A percentile compares a stretch with the other conserved stretches of the same genome.
These are phyloP conservation scores for Chaetodon trifascialis DNA, from an alignment of 2,113 vertebrate species.

Conservation along the genomic window DNA sequence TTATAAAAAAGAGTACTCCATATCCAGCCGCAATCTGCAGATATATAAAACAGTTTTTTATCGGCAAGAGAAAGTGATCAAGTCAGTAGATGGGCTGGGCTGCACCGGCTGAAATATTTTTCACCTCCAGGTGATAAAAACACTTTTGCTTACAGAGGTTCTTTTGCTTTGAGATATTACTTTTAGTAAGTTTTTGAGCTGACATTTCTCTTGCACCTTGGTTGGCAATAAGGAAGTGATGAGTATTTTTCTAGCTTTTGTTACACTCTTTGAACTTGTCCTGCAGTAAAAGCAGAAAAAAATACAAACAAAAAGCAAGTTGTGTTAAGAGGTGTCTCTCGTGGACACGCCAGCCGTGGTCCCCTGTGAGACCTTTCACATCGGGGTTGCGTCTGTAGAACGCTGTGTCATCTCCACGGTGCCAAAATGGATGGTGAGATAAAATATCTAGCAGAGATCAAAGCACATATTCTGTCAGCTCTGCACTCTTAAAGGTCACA, in stretches of 20 bases:
- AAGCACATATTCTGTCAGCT: conserved; percentile 53
- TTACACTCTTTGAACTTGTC: conserved; percentile 33
- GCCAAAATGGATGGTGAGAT: conserved; percentile 39
- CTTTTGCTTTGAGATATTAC: conserved; percentile 10
- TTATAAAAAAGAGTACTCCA: not conserved
- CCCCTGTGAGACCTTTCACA: conserved; percentile 47
- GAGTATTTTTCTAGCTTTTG: conserved; percentile 6
- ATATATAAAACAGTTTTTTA: not conserved
- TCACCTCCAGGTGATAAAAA: conserved; percentile 1
- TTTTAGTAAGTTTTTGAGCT: not conserved
- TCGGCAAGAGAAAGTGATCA: not conserved
- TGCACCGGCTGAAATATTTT: not conserved
- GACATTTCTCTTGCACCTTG: conserved; percentile 18
- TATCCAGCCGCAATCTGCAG: not conserved
- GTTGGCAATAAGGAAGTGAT: conserved; percentile 5
- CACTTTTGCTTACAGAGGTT: conserved; percentile 10
- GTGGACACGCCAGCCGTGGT: conserved; percentile 14
- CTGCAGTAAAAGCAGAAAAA: conserved; percentile 22
- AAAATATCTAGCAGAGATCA: conserved; percentile 62
- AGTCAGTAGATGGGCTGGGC: not conserved
- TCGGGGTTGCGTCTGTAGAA: conserved; percentile 34
- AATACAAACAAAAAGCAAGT: not conserved
- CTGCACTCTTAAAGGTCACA: conserved; percentile 59
- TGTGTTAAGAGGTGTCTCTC: conserved; percentile 21
- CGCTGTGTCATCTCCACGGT: conserved; percentile 29